Evolutionary conservation across 2,888 invertebrate species (phyloP).

Genomic region (Gastrophysa polygoni): DNA sequence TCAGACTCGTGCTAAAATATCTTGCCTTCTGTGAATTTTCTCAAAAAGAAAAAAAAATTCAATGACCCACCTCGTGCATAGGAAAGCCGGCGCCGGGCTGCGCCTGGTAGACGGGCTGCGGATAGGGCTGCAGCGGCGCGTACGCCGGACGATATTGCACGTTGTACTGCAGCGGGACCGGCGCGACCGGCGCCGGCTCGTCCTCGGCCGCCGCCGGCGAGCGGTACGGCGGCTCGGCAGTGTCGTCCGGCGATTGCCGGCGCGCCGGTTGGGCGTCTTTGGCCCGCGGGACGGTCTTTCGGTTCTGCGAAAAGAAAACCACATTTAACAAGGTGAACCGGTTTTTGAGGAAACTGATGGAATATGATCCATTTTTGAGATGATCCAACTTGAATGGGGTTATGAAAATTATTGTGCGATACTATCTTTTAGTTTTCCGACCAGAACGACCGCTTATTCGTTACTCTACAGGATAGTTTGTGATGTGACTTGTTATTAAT

Average conservation of each 20-base stretch:
- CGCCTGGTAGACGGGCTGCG: constrained; percentile 26
- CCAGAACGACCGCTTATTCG: no score
- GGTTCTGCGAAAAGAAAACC: constrained; percentile 52
- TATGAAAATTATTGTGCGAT: no score
- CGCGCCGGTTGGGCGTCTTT: constrained; percentile 44
- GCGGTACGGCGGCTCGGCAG: constrained; percentile 38
- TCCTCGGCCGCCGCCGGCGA: constrained; percentile 49
- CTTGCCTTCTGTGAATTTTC: no score
- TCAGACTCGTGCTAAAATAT: no score
- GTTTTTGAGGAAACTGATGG: no score
- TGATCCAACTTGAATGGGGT: no score
- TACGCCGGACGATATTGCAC: constrained; percentile 40
- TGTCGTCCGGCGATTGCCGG: neutral
- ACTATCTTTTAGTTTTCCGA: no score
- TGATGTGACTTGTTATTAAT: no score
- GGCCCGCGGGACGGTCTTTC: constrained; percentile 61
- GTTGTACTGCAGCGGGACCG: constrained; percentile 37
- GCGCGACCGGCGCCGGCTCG: constrained; percentile 46
- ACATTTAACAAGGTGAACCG: no score
- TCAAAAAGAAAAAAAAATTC: no score
- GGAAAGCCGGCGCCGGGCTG: constrained; percentile 27
- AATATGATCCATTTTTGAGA: no score
- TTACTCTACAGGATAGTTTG: no score
- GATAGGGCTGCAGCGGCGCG: neutral
- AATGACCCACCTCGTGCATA: constrained; percentile 32